These are phyloP conservation scores for Microplitis mediator DNA, from an alignment of 1,140 invertebrate genomes.

Conservation along the genomic window DNA sequence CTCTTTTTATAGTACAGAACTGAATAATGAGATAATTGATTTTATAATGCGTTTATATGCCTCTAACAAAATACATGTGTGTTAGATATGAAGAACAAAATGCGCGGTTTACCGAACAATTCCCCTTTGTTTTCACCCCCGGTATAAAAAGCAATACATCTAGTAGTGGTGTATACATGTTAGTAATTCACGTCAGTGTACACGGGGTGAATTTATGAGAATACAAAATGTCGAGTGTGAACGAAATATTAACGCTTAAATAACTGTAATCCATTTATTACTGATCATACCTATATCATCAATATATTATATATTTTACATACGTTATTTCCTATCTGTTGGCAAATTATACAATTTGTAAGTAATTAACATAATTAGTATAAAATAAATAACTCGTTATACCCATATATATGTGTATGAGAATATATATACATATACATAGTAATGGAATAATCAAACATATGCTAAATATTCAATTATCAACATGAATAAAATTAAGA, in stretches of 20 bases:
- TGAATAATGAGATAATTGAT: too few species aligned
- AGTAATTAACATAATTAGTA: too few species aligned
- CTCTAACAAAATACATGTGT: background rate
- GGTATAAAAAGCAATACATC: conserved; percentile 7
- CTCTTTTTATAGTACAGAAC: too few species aligned
- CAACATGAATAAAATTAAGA: too few species aligned
- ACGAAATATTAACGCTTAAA: conserved; percentile 24
- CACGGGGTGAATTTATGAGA: conserved; percentile 17
- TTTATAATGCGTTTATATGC: background rate
- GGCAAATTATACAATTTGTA: too few species aligned
- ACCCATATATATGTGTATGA: too few species aligned
- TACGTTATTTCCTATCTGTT: background rate
- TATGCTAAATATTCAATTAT: too few species aligned
- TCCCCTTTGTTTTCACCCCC: conserved; percentile 23
- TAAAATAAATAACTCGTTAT: too few species aligned
- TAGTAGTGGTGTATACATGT: background rate
- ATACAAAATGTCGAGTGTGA: conserved; percentile 22
- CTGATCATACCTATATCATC: conserved; percentile 7
- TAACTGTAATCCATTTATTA: background rate
- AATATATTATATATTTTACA: background rate
- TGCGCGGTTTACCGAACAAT: background rate
- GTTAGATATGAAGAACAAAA: background rate
- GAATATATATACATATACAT: too few species aligned
- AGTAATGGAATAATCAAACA: too few species aligned
- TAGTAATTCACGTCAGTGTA: conserved; percentile 25